phyloP scores from a whole-genome alignment of 2,888 invertebrate genomes.

The Drosophila lacicola region DNA sequence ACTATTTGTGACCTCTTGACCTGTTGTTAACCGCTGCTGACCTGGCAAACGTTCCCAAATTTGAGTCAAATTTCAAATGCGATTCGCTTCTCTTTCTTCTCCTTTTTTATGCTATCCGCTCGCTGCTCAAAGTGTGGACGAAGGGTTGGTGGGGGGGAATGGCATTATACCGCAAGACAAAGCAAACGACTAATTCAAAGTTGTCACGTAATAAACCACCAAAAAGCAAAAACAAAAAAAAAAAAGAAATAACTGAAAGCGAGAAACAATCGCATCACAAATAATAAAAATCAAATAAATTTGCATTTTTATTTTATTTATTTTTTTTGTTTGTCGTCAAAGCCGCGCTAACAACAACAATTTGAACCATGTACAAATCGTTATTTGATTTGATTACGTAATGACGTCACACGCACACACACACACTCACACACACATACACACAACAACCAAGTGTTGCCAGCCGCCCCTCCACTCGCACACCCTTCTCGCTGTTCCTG shows the following conservation, averaged over 20 bases:
- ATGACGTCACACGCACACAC: constrained; percentile 61
- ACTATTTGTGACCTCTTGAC: constrained; percentile 10
- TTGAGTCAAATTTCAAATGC: constrained; percentile 12
- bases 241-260: constrained; percentile 44
- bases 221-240: constrained; percentile 35
- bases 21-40: constrained; percentile 6
- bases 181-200: constrained; percentile 69
- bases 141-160: neutral
- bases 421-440: constrained; percentile 45
- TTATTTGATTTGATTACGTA: constrained; percentile 75
- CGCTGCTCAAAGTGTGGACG: neutral
- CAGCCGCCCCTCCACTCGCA: neutral
- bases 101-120: constrained; percentile 5
- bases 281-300: constrained; percentile 66
- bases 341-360: constrained; percentile 39
- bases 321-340: constrained; percentile 30
- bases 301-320: constrained; percentile 57
- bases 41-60: neutral
- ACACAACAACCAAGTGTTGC: constrained; percentile 1
- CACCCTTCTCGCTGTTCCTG: neutral
- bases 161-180: constrained; percentile 39
- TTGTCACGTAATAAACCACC: constrained; percentile 77
- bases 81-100: neutral
- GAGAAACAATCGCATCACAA: constrained; percentile 62
- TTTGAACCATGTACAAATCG: constrained; percentile 73